Conservation (phyloP, 2,113 vertebrate species). For the Tragelaphus scriptus region DNA sequence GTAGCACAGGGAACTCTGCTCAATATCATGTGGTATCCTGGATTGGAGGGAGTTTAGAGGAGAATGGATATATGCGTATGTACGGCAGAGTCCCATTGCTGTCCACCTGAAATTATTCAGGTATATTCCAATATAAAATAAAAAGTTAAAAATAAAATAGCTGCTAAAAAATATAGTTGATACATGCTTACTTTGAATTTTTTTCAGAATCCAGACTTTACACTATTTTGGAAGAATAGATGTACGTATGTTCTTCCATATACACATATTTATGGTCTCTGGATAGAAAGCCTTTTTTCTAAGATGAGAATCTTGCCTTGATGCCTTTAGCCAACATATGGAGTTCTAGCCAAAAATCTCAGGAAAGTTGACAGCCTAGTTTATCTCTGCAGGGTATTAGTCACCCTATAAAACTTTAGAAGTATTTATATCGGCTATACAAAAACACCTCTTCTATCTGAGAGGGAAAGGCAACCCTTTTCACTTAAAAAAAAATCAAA, state of each 20-base stretch:
- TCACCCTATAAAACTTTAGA: conserved; percentile 46
- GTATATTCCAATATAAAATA: background rate
- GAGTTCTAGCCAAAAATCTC: conserved; percentile 43
- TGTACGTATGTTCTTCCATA: background rate
- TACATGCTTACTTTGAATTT: background rate
- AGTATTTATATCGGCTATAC: background rate
- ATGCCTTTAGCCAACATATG: conserved; percentile 16
- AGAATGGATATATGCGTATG: background rate
- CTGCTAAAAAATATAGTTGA: background rate
- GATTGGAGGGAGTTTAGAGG: background rate
- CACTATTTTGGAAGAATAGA: conserved; percentile 8
- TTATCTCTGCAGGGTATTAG: conserved; percentile 51
- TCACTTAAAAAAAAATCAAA: conserved; percentile 34
- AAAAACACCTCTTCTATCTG: conserved; percentile 39
- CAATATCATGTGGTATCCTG: background rate
- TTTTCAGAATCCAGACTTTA: background rate
- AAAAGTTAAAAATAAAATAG: background rate
- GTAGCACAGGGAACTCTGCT: background rate
- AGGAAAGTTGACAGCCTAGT: conserved; percentile 46
- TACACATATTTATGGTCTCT: background rate
- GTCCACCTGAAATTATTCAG: background rate
- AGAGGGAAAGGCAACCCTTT: background rate
- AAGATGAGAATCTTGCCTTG: background rate
- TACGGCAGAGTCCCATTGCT: background rate
- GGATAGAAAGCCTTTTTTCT: conserved; percentile 17